Percentiles rank a stretch among this genome's conserved stretches.
Evolutionary conservation across 2,113 vertebrate species (phyloP).

Genomic region (Thunnus thynnus): DNA sequence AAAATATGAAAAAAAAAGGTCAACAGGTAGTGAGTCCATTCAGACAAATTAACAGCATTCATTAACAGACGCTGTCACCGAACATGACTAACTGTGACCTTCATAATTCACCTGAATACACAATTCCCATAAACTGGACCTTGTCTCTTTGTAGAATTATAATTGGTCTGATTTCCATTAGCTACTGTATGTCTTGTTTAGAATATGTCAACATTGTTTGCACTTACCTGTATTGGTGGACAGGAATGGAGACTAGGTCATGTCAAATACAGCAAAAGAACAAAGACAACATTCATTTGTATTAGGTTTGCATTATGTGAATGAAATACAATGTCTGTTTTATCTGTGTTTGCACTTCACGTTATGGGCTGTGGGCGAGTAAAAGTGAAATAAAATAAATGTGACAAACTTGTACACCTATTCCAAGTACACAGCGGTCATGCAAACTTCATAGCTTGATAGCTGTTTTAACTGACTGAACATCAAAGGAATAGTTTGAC

Average conservation of each 20-base stretch:
- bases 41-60: background rate
- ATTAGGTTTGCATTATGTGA: conserved; percentile 28
- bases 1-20: background rate
- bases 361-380: background rate
- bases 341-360: background rate
- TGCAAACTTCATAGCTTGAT: background rate
- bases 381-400: background rate
- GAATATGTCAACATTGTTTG: background rate
- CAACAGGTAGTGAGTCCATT: background rate
- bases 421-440: background rate
- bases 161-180: conserved; percentile 23
- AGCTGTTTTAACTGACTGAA: background rate
- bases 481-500: too few relatives aligned
- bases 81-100: background rate
- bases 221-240: background rate
- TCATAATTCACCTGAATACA: background rate
- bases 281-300: background rate
- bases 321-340: background rate
- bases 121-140: conserved; percentile 1
- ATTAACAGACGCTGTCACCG: background rate
- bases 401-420: background rate
- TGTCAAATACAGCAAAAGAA: background rate
- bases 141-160: background rate
- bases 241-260: background rate
- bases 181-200: background rate